phyloP scores from a whole-genome alignment of 2,797 vertebrate species.

The Botia almorhae region DNA sequence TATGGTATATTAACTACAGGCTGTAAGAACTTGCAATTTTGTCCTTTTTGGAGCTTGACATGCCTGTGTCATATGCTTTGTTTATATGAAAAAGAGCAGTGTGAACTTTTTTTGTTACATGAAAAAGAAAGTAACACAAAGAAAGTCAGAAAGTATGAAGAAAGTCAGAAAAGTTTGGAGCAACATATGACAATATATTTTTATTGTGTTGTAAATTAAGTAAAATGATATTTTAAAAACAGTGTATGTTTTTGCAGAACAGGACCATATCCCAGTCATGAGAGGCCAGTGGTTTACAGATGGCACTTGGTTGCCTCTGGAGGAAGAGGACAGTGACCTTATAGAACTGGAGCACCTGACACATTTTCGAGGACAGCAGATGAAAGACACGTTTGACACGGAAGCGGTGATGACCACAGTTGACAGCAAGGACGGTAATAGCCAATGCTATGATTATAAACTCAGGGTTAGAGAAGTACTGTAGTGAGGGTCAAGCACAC shows the following conservation, averaged over 20 bases:
- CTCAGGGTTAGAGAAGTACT: slow-evolving; percentile 10
- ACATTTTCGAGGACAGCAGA: slow-evolving; percentile 87
- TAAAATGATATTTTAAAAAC: neutral
- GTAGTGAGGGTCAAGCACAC: slow-evolving; percentile 1
- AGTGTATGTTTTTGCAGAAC: slow-evolving; percentile 73
- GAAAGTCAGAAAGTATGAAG: too few relatives aligned
- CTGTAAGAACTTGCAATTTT: too few relatives aligned
- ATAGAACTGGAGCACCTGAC: slow-evolving; percentile 90
- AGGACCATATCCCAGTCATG: slow-evolving; percentile 94
- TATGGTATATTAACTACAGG: too few relatives aligned
- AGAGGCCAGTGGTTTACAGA: slow-evolving; percentile 95
- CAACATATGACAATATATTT: too few relatives aligned
- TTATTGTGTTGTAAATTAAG: neutral
- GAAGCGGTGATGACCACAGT: slow-evolving; percentile 83
- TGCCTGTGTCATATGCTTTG: too few relatives aligned
- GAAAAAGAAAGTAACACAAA: too few relatives aligned
- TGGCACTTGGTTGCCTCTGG: slow-evolving; percentile 92
- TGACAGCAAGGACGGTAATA: slow-evolving; percentile 88
- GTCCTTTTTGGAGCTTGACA: too few relatives aligned
- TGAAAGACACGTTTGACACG: slow-evolving; percentile 88
- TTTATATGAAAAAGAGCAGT: too few relatives aligned
- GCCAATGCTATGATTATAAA: neutral
- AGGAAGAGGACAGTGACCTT: slow-evolving; percentile 92
- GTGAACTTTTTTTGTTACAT: too few relatives aligned
- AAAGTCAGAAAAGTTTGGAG: too few relatives aligned